Conservation (phyloP, 2,113 vertebrate species). For the Ia io region DNA sequence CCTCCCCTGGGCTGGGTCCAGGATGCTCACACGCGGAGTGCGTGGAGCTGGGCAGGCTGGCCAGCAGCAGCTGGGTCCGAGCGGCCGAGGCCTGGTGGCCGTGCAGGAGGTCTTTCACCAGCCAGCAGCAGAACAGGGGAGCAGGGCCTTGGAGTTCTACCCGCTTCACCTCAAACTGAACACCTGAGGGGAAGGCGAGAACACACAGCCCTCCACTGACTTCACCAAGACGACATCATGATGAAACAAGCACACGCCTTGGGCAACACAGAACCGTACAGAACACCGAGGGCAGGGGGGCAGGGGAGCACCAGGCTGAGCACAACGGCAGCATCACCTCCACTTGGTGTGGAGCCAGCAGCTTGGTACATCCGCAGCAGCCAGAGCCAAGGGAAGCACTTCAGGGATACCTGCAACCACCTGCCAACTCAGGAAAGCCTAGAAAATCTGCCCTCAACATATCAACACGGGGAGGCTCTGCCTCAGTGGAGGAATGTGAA, state of each 20-base stretch:
- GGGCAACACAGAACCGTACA: not conserved
- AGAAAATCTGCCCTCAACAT: rapidly evolving
- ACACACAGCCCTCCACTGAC: rapidly evolving
- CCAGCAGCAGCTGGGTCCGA: slow-evolving; percentile 72
- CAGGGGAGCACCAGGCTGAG: not conserved
- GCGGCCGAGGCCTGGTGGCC: slow-evolving; percentile 80
- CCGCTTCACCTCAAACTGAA: slow-evolving; percentile 87
- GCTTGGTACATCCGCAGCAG: not conserved
- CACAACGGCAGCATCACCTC: not conserved
- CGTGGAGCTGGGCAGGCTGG: slow-evolving; percentile 76
- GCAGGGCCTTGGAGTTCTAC: slow-evolving; percentile 79
- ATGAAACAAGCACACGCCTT: not conserved
- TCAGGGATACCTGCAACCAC: not conserved
- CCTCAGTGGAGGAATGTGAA: not conserved
- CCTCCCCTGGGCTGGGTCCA: slow-evolving; percentile 65
- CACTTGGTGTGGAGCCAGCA: rapidly evolving
- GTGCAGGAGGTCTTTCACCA: slow-evolving; percentile 84
- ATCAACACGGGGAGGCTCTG: not conserved
- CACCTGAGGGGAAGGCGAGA: slow-evolving; percentile 75
- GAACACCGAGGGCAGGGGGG: not conserved
- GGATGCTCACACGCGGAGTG: slow-evolving; percentile 55
- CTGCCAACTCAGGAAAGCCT: not conserved
- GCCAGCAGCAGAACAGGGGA: slow-evolving; percentile 90
- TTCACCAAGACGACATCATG: rapidly evolving
- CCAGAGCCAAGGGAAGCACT: not conserved